phyloP scores from a whole-genome alignment of 2,888 invertebrate genomes.

The Crematogaster levior region DNA sequence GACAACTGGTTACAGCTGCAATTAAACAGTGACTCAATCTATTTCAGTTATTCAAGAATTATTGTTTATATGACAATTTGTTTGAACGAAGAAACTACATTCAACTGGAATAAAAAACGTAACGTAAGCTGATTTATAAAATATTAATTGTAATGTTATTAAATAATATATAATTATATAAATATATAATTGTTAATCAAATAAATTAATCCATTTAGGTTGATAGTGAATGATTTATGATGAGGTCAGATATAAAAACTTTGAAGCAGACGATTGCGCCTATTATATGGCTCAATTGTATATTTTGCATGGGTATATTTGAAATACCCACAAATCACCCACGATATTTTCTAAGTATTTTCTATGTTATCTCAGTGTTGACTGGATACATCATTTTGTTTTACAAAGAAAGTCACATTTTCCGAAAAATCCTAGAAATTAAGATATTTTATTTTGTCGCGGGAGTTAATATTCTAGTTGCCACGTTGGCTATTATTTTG shows the following conservation, averaged over 20 bases:
- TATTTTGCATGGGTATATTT: constrained; percentile 47
- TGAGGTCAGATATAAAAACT: neutral
- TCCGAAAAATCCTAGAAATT: neutral
- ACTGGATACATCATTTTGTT: neutral
- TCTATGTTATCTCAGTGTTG: neutral
- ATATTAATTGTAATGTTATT: too few species aligned
- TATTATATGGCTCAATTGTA: constrained; percentile 35
- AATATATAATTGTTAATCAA: too few species aligned
- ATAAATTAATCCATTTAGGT: neutral
- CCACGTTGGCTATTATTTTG: constrained; percentile 1
- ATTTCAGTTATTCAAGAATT: too few species aligned
- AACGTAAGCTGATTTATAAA: too few species aligned
- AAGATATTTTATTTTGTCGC: neutral
- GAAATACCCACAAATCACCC: constrained; percentile 42
- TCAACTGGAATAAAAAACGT: too few species aligned
- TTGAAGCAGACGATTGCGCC: constrained; percentile 30
- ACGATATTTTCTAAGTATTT: constrained; percentile 7
- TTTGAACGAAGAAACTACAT: too few species aligned
- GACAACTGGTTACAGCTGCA: too few species aligned
- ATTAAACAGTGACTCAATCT: too few species aligned
- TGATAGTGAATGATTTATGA: neutral
- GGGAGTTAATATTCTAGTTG: constrained; percentile 10
- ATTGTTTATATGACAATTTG: too few species aligned
- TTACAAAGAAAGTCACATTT: neutral
- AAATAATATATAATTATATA: too few species aligned